Percentiles rank a stretch among this genome's conserved stretches.
These are phyloP conservation scores for Aphrocallistes beatrix DNA, from an alignment of 37 sponge, comb jelly and placozoan genomes.

Conservation along the genomic window DNA sequence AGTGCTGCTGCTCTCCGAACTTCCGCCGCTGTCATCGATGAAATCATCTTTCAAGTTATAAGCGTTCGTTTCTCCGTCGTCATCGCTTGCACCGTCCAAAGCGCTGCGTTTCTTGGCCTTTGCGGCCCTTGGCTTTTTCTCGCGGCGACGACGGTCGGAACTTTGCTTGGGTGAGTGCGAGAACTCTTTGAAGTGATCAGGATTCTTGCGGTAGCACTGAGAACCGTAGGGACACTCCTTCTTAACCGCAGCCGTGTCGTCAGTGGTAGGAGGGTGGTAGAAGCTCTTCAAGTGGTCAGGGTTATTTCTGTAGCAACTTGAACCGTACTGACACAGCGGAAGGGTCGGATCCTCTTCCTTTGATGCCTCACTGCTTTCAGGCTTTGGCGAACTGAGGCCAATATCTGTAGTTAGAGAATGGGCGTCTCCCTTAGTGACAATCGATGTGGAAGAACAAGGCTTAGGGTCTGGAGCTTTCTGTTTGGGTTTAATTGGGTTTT, in stretches of 20 bases:
- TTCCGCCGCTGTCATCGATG: background rate
- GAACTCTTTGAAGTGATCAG: slow-evolving; percentile 48
- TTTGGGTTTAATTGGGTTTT: too few species aligned
- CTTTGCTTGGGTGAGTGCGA: slow-evolving; percentile 12
- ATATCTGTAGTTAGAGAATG: too few species aligned
- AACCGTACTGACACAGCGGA: background rate
- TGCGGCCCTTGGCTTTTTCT: background rate
- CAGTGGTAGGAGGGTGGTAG: background rate
- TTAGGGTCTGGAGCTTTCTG: too few species aligned
- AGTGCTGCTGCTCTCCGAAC: background rate
- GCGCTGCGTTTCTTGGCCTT: background rate
- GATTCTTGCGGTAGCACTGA: slow-evolving; percentile 68
- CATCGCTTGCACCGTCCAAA: background rate
- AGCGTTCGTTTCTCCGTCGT: background rate
- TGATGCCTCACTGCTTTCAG: too few species aligned
- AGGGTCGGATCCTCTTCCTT: too few species aligned
- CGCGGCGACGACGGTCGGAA: too few species aligned
- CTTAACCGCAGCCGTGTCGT: background rate
- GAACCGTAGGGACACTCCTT: slow-evolving; percentile 59
- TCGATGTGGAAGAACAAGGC: too few species aligned
- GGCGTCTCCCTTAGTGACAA: too few species aligned
- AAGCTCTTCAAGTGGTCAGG: background rate
- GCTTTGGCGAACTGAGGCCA: too few species aligned
- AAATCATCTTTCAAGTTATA: background rate
- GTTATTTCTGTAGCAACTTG: background rate